These are phyloP conservation scores for Phaonia tiefii DNA, from an alignment of 2,888 invertebrate species.

Conservation along the genomic window DNA sequence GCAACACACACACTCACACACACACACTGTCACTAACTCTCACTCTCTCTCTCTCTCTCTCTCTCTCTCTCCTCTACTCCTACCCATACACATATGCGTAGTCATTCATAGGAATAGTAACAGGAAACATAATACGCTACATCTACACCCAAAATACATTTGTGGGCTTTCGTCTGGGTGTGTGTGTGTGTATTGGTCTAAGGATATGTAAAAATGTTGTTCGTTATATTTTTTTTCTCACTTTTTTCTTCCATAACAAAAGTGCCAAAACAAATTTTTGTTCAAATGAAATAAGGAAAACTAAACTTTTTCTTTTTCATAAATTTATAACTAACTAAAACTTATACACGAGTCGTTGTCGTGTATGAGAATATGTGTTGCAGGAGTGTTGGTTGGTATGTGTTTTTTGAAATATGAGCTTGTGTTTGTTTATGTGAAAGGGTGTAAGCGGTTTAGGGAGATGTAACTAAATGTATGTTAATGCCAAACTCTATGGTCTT, in stretches of 20 bases:
- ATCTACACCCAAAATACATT: too few species aligned
- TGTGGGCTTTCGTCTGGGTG: neutral
- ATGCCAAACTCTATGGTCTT: too few species aligned
- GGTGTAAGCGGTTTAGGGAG: neutral
- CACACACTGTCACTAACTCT: too few species aligned
- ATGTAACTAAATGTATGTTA: neutral
- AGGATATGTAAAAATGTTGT: slow-evolving; percentile 23
- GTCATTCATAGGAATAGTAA: too few species aligned
- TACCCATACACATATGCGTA: neutral
- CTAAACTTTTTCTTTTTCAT: slow-evolving; percentile 32
- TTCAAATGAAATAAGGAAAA: slow-evolving; percentile 29
- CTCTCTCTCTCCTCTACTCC: neutral
- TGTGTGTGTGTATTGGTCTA: neutral
- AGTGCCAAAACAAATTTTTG: slow-evolving; percentile 39
- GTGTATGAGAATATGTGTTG: too few species aligned
- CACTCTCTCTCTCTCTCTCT: too few species aligned
- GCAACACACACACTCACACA: neutral
- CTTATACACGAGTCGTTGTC: neutral
- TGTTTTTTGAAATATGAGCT: neutral
- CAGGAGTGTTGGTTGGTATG: neutral
- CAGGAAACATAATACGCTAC: too few species aligned
- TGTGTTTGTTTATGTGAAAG: slow-evolving; percentile 2
- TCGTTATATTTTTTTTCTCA: neutral
- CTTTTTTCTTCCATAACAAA: slow-evolving; percentile 24
- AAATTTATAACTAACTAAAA: slow-evolving; percentile 39